A percentile compares a stretch with the other conserved stretches of the same genome.
Evolutionary conservation across 1,140 invertebrate species (phyloP).

Genomic region (Daktulosphaira vitifoliae): DNA sequence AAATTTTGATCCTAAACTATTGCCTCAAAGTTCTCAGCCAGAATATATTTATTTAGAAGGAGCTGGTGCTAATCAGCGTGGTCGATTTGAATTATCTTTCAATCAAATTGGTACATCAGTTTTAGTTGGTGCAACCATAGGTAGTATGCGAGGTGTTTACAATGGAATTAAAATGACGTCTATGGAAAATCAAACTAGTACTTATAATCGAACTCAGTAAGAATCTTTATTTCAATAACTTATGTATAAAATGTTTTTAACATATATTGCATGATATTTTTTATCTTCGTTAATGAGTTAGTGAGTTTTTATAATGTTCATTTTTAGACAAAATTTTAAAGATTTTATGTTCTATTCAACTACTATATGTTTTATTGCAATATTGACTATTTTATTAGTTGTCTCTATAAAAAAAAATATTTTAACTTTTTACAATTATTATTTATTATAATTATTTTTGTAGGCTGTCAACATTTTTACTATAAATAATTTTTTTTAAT

Average conservation of each 20-base stretch:
- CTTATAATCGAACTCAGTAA: constrained; percentile 83
- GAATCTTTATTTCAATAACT: constrained; percentile 41
- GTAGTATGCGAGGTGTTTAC: constrained; percentile 75
- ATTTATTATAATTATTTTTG: no score
- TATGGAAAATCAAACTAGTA: constrained; percentile 72
- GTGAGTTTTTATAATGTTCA: neutral
- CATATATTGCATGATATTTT: neutral
- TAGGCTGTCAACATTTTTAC: no score
- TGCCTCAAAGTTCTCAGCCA: constrained; percentile 64
- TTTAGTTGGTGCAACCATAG: constrained; percentile 71
- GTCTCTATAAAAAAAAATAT: no score
- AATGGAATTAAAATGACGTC: constrained; percentile 76
- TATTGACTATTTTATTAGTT: no score
- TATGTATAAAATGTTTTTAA: neutral
- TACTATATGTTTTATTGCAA: no score
- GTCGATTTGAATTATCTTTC: constrained; percentile 80
- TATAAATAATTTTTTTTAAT: no score
- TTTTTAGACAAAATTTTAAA: no score
- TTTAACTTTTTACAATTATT: no score
- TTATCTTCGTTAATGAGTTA: neutral
- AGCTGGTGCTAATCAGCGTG: constrained; percentile 58
- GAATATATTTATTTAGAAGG: constrained; percentile 92
- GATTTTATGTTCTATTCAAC: no score
- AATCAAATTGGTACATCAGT: constrained; percentile 85
- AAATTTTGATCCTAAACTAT: constrained; percentile 80